Base-by-base conservation (phyloP, 1,140 invertebrate species). In the Ericerus pela region DNA sequence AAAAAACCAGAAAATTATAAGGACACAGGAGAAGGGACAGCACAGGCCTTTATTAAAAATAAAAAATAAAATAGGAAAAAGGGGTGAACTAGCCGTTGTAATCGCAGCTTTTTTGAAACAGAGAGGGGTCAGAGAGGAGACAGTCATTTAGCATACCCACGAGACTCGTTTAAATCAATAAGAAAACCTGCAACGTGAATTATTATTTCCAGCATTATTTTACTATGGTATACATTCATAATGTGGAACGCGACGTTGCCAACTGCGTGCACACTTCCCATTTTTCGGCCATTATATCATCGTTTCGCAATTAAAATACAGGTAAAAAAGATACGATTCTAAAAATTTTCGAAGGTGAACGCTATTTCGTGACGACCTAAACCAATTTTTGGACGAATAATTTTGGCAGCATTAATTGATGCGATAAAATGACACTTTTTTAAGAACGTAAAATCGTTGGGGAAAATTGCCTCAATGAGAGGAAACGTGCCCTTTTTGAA, bases 91-190 rank as follows among this genome's bases (percentile, higher is more conserved):
- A n/a, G n/a, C 41, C 41, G 41, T 24, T 38, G 36, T 38, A 24
- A 47, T 47, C 41, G 16, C 41, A 24, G 41, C 20, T 24, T 6
- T 47, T 47, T 47, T 47, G 20, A 24, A 24, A 47, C n/a, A 24
- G 20, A 18, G 41, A 47, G 16, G 41, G 41, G 41, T 18, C 41
- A 47, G 41, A 18, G 41, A 47, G 41, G 41, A 47, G 41, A 47
- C 41, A 47, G 41, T 47, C 26, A 47, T 47, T 47, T 47, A 47
- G 41, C 41, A 47, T 47, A 47, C 41, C 41, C 41, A 47, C 41
- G 41, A 47, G 41, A 47, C 41, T 47, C 41, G 41, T 47, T 47
- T 47, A 47, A 47, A 47, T 47, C 41, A 47, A 47, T 47, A 47
- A 47, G 41, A 47, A n/a, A 47, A 47, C 41, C 41, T 47, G 41